Evolutionary conservation across 1,140 invertebrate species (phyloP).

Genomic region (Myzus persicae): DNA sequence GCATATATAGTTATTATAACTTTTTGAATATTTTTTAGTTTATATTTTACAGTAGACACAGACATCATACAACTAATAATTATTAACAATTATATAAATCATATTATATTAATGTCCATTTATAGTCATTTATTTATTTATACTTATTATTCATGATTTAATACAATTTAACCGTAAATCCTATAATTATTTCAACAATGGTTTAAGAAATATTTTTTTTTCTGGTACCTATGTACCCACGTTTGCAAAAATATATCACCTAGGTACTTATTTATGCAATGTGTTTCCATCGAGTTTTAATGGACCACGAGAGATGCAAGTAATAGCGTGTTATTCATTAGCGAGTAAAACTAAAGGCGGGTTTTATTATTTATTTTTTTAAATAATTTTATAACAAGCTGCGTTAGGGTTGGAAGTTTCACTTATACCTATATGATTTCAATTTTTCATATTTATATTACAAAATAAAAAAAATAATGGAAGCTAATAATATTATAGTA

Average conservation of each 20-base stretch:
- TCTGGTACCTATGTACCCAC: too few species aligned
- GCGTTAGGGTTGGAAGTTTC: background rate
- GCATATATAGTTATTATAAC: background rate
- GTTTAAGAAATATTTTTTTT: background rate
- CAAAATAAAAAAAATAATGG: background rate
- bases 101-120: background rate
- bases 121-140: background rate
- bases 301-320: background rate
- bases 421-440: background rate
- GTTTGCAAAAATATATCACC: background rate
- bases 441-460: conserved; percentile 12
- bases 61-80: background rate
- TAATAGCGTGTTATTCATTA: conserved; percentile 24
- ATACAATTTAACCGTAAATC: background rate
- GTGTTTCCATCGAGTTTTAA: conserved; percentile 27
- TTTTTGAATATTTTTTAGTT: background rate
- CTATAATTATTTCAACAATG: background rate
- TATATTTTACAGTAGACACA: background rate
- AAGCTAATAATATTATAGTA: background rate
- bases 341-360: background rate
- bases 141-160: background rate
- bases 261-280: conserved; percentile 11
- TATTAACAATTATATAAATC: background rate
- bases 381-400: conserved; percentile 5
- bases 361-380: conserved; percentile 23